Evolutionary conservation across 2,113 vertebrate genomes (phyloP).

Genomic region (Rhinichthys klamathensis): DNA sequence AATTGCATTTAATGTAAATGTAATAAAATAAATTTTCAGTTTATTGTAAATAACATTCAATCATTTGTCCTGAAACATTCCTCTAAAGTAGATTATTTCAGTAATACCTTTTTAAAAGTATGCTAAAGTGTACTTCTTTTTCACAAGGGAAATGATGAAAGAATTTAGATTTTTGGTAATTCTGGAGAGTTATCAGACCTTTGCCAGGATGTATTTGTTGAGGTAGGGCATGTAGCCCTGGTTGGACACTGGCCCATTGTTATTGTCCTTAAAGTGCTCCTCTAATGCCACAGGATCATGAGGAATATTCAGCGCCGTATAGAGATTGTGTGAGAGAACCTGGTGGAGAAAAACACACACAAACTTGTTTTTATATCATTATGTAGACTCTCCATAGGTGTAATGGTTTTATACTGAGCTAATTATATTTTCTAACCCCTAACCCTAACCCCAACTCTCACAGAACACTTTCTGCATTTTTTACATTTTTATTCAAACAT

Average conservation of each 20-base stretch:
- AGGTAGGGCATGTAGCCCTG: slow-evolving; percentile 85
- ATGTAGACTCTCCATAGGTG: no score
- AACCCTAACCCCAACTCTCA: no score
- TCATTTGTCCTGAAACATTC: no score
- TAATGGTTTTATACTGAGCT: neutral
- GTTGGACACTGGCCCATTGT: slow-evolving; percentile 80
- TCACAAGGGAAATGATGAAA: neutral
- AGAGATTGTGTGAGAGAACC: slow-evolving; percentile 83
- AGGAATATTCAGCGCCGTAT: slow-evolving; percentile 81
- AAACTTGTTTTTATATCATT: no score
- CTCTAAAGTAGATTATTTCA: neutral
- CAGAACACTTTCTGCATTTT: no score
- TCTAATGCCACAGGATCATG: slow-evolving; percentile 78
- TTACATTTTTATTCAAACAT: no score
- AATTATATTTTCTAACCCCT: no score
- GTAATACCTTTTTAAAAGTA: neutral
- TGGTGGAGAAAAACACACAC: slow-evolving; percentile 51
- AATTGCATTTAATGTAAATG: no score
- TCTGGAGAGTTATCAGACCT: slow-evolving; percentile 62
- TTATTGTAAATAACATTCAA: no score
- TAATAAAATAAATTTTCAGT: no score
- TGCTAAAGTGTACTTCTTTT: neutral
- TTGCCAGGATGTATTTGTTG: slow-evolving; percentile 81
- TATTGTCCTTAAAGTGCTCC: slow-evolving; percentile 80
- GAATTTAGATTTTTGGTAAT: neutral